Percentiles rank a stretch among this genome's conserved stretches.
Conservation (phyloP, 2,888 invertebrate genomes). For the Melieria omissa region DNA sequence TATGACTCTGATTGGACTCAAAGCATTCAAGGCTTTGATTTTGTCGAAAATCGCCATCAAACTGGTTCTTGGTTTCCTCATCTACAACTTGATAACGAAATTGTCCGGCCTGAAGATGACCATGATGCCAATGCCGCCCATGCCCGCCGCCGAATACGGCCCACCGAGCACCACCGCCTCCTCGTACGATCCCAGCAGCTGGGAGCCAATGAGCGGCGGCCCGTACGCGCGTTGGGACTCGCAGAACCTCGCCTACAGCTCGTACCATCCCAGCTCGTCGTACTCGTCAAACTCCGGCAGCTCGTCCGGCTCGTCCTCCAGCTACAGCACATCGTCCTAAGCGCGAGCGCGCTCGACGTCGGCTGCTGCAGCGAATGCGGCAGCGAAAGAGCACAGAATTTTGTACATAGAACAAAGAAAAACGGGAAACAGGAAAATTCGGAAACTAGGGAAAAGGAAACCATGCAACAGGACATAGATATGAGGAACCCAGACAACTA, state of each 20-base stretch:
- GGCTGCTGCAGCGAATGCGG: neutral
- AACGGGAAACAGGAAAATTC: neutral
- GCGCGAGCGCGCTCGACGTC: neutral
- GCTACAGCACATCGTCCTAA: conserved; percentile 58
- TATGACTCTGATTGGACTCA: conserved; percentile 80
- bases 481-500: conserved; percentile 42
- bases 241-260: conserved; percentile 77
- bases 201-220: conserved; percentile 78
- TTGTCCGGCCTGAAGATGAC: conserved; percentile 83
- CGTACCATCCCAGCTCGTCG: conserved; percentile 76
- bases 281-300: conserved; percentile 69
- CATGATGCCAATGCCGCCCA: conserved; percentile 72
- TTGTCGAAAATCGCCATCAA: conserved; percentile 86
- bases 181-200: conserved; percentile 75
- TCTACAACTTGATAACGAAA: conserved; percentile 82
- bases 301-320: conserved; percentile 53
- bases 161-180: conserved; percentile 76
- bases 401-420: conserved; percentile 26
- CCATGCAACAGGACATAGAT: conserved; percentile 47
- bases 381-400: conserved; percentile 3
- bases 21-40: conserved; percentile 84
- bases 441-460: conserved; percentile 24
- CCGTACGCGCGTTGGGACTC: conserved; percentile 84
- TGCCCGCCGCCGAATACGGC: conserved; percentile 76
- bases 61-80: conserved; percentile 83